These are phyloP conservation scores for Brotula barbata DNA, from an alignment of 2,797 vertebrate species.

Conservation along the genomic window DNA sequence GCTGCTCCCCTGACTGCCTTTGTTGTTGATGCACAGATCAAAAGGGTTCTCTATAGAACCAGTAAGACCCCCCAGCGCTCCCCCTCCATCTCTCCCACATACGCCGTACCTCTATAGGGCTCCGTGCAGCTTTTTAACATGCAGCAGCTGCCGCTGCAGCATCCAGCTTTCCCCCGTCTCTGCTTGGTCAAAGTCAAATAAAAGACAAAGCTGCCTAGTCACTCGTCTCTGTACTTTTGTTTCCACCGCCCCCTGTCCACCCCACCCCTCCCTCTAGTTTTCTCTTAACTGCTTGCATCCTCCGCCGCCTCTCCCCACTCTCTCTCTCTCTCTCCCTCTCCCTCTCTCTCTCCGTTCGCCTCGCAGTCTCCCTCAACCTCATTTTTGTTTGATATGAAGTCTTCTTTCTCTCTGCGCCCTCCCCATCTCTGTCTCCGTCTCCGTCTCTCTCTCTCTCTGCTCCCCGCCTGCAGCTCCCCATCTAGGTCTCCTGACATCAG, in stretches of 20 bases:
- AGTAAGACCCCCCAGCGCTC: slow-evolving; percentile 2
- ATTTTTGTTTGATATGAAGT: slow-evolving; percentile 54
- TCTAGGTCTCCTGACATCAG: slow-evolving; percentile 72
- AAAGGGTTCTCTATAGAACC: slow-evolving; percentile 55
- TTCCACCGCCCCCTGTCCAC: slow-evolving; percentile 55
- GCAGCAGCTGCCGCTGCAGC: slow-evolving; percentile 70
- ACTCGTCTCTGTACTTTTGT: slow-evolving; percentile 64
- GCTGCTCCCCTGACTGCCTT: slow-evolving; percentile 32
- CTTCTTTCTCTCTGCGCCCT: slow-evolving; percentile 33
- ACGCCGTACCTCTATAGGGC: slow-evolving; percentile 55
- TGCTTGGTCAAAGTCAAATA: slow-evolving; percentile 80
- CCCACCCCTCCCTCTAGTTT: slow-evolving; percentile 45
- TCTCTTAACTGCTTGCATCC: slow-evolving; percentile 56
- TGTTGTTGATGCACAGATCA: slow-evolving; percentile 64
- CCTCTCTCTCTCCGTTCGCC: neutral
- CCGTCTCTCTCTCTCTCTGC: slow-evolving; percentile 15
- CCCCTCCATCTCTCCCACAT: slow-evolving; percentile 8
- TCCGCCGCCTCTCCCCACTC: slow-evolving; percentile 22
- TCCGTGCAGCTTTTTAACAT: slow-evolving; percentile 70
- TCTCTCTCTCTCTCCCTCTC: slow-evolving; percentile 19
- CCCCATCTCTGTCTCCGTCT: slow-evolving; percentile 44
- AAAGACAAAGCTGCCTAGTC: slow-evolving; percentile 76
- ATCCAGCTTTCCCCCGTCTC: slow-evolving; percentile 62
- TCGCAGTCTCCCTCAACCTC: slow-evolving; percentile 29
- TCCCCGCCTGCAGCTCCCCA: slow-evolving; percentile 66